Evolutionary conservation across 2,888 invertebrate genomes (phyloP).

Genomic region (Drosophila buzzatii): DNA sequence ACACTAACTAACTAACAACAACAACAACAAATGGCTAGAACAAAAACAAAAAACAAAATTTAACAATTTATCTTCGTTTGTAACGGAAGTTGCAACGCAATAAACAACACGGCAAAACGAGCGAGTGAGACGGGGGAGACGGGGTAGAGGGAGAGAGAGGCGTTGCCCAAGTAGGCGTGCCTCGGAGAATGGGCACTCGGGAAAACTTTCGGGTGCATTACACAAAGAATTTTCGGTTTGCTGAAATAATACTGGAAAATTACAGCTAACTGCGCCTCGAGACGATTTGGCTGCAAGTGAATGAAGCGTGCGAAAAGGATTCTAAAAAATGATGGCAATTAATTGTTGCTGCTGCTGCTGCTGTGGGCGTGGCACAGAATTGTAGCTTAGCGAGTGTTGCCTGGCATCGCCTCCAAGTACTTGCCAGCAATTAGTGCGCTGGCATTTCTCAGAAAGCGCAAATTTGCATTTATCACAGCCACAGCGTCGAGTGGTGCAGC

Average conservation of each 20-base stretch:
- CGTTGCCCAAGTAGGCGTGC: slow-evolving; percentile 37
- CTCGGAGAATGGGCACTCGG: slow-evolving; percentile 33
- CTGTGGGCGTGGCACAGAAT: slow-evolving; percentile 38
- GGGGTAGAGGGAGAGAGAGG: neutral
- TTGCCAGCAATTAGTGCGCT: slow-evolving; percentile 53
- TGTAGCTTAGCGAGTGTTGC: neutral
- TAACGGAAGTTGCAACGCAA: slow-evolving; percentile 78
- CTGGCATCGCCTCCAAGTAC: slow-evolving; percentile 26
- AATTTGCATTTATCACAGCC: slow-evolving; percentile 52
- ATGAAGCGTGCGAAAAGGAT: slow-evolving; percentile 70
- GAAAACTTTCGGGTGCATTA: slow-evolving; percentile 56
- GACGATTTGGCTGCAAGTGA: slow-evolving; percentile 24
- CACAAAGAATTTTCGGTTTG: slow-evolving; percentile 54
- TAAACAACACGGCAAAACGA: slow-evolving; percentile 67
- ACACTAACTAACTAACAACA: slow-evolving; percentile 29
- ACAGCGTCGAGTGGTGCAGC: neutral
- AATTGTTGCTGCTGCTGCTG: slow-evolving; percentile 53
- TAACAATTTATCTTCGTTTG: slow-evolving; percentile 79
- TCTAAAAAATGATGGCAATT: slow-evolving; percentile 71
- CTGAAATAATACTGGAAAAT: slow-evolving; percentile 51
- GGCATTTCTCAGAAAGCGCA: slow-evolving; percentile 45
- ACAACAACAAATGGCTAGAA: slow-evolving; percentile 15
- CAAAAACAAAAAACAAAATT: slow-evolving; percentile 31
- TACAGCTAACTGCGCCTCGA: slow-evolving; percentile 50
- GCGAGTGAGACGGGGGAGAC: neutral